Percentiles rank a stretch among this genome's conserved stretches.
These are phyloP conservation scores for Apodemia duryi DNA, from an alignment of 2,888 invertebrate genomes.

Conservation along the genomic window DNA sequence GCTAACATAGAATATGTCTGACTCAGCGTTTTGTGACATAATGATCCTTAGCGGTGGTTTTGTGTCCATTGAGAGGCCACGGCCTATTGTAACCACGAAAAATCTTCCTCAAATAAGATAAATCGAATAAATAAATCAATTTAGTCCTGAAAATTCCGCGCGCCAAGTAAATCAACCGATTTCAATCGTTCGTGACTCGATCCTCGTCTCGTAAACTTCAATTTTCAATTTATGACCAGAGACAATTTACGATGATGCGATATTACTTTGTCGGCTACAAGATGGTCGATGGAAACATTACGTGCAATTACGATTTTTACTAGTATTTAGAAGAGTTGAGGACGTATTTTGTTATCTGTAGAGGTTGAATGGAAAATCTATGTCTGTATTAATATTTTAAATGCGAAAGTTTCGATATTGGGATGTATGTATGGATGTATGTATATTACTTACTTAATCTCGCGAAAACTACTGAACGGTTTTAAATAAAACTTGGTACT, in stretches of 20 bases:
- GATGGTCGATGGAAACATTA: constrained; percentile 16
- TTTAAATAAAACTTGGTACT: too few species aligned
- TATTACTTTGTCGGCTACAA: constrained; percentile 34
- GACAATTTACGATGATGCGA: constrained; percentile 47
- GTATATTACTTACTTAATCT: too few species aligned
- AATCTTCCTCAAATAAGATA: not conserved
- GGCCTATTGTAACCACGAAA: not conserved
- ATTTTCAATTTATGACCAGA: constrained; percentile 43
- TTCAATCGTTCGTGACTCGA: constrained; percentile 22
- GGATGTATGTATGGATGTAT: too few species aligned
- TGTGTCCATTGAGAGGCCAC: too few species aligned
- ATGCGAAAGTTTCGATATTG: too few species aligned
- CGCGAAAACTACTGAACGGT: too few species aligned
- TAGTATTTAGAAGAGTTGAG: constrained; percentile 15
- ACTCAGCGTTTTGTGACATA: not conserved
- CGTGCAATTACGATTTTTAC: constrained; percentile 14
- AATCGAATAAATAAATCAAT: constrained; percentile 1
- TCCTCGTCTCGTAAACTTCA: constrained; percentile 41
- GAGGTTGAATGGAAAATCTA: too few species aligned
- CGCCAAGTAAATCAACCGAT: constrained; percentile 38
- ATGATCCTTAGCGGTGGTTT: not conserved
- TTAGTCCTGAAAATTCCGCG: not conserved
- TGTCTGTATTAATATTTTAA: too few species aligned
- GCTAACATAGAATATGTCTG: not conserved
- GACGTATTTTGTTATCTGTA: constrained; percentile 2